phyloP scores from a whole-genome alignment of 2,797 vertebrate genomes.

The Peromyscus eremicus region DNA sequence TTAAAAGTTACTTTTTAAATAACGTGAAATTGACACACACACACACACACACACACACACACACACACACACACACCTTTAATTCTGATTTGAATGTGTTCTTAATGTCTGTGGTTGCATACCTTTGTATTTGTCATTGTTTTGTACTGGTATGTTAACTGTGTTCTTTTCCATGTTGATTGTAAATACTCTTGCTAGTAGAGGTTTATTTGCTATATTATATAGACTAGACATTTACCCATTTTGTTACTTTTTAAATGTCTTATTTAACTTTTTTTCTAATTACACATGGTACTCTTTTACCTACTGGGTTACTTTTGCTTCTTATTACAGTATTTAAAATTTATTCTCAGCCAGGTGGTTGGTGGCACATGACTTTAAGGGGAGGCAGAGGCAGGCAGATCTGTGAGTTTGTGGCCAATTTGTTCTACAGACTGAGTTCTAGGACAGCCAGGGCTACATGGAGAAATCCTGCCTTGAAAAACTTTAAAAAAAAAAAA shows the following conservation, averaged over 20 bases:
- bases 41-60: no score
- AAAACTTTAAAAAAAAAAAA: neutral
- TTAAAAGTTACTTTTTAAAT: neutral
- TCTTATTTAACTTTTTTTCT: constrained; percentile 9
- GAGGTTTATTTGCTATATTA: neutral
- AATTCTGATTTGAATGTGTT: constrained; percentile 16
- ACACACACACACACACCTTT: no score
- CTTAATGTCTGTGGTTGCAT: constrained; percentile 7
- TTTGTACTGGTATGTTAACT: neutral
- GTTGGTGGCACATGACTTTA: no score
- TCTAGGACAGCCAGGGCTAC: no score
- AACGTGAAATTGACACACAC: neutral
- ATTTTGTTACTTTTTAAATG: constrained; percentile 36
- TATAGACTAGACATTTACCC: neutral
- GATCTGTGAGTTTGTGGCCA: no score
- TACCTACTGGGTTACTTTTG: constrained; percentile 25
- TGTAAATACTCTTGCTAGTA: constrained; percentile 20
- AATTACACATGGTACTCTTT: neutral
- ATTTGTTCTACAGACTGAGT: no score
- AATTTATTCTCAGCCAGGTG: neutral
- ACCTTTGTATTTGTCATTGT: constrained; percentile 30
- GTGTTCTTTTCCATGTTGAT: neutral
- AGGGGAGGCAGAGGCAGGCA: no score
- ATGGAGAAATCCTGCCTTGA: no score
- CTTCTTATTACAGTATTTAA: constrained; percentile 13